Conservation (phyloP, 2,888 invertebrate genomes). For the Drosophila picticornis region DNA sequence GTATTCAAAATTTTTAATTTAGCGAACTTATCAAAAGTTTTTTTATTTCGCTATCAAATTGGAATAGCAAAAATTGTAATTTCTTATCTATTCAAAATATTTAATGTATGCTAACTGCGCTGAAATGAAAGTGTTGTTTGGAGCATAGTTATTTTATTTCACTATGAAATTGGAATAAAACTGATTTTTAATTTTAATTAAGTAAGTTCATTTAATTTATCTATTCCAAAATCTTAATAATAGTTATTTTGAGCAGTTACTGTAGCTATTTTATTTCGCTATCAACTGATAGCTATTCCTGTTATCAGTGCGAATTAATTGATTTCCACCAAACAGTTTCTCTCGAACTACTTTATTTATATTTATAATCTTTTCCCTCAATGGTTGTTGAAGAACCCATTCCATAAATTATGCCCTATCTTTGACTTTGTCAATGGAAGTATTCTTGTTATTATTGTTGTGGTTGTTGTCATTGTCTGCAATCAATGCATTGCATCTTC, state of each 20-base stretch:
- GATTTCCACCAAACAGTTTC: conserved; percentile 11
- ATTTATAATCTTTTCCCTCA: conserved; percentile 44
- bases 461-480: conserved; percentile 34
- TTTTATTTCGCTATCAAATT: not conserved
- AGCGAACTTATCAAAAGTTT: not conserved
- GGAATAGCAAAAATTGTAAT: too few species aligned
- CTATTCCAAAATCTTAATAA: not conserved
- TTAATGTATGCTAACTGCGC: not conserved
- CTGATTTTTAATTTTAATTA: not conserved
- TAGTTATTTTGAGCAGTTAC: not conserved
- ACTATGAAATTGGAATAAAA: not conserved
- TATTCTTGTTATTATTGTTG: conserved; percentile 1
- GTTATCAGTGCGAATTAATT: conserved; percentile 45
- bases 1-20: not conserved
- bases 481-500: conserved; percentile 23
- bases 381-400: conserved; percentile 24
- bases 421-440: conserved; percentile 32
- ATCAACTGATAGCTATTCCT: conserved; percentile 4
- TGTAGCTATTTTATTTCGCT: not conserved
- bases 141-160: not conserved
- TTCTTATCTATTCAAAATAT: not conserved
- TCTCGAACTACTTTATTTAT: conserved; percentile 8
- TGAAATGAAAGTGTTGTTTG: not conserved
- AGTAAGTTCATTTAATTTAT: not conserved
- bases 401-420: conserved; percentile 44